phyloP scores from a whole-genome alignment of 2,113 vertebrate species.

The Syrrhaptes paradoxus region DNA sequence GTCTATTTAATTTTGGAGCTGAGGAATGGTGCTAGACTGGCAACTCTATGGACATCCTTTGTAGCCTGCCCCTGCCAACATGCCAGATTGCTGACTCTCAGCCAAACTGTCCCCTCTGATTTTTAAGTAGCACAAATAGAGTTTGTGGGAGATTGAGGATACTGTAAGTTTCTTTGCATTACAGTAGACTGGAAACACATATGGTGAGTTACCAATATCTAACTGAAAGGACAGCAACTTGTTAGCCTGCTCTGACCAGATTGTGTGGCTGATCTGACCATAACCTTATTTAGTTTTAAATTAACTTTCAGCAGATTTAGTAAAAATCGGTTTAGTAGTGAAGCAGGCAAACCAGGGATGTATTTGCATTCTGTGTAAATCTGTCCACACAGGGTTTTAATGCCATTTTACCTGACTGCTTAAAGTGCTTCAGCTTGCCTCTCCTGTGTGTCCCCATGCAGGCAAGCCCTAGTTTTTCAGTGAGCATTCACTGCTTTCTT shows the following conservation, averaged over 20 bases:
- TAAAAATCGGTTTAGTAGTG: conserved; percentile 12
- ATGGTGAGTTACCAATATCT: background rate
- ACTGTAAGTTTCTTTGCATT: background rate
- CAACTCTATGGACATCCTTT: conserved; percentile 26
- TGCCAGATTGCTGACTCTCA: conserved; percentile 35
- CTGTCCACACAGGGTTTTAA: background rate
- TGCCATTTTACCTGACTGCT: background rate
- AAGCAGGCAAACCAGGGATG: conserved; percentile 3
- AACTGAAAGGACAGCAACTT: background rate
- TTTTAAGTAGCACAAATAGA: conserved; percentile 29
- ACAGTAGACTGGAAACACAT: conserved; percentile 5
- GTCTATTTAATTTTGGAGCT: background rate
- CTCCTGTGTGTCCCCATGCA: background rate
- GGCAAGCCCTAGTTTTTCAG: background rate
- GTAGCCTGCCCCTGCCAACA: conserved; percentile 5
- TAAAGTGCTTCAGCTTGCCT: background rate
- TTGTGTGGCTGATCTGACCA: conserved; percentile 37
- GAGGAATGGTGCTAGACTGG: conserved; percentile 17
- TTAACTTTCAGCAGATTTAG: conserved; percentile 28
- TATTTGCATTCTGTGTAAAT: background rate
- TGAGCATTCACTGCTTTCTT: conserved; percentile 22
- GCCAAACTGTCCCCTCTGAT: conserved; percentile 49
- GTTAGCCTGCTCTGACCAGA: background rate
- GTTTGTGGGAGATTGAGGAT: conserved; percentile 32
- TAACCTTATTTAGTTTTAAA: conserved; percentile 18